A percentile compares a stretch with the other conserved stretches of the same genome.
phyloP scores from a whole-genome alignment of 2,888 invertebrate species.

The Latheticus oryzae region DNA sequence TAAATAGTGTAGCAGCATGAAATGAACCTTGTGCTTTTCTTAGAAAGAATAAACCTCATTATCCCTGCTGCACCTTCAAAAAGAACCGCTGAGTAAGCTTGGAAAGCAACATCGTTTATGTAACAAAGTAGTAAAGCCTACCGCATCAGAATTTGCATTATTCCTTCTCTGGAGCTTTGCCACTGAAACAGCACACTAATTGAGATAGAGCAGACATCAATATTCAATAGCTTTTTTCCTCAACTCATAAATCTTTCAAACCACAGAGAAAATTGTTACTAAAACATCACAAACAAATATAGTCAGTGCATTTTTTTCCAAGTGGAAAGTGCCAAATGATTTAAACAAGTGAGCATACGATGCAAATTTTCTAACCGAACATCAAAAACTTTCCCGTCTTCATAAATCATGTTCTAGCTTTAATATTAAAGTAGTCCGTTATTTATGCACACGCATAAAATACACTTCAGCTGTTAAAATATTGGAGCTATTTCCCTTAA shows the following conservation, averaged over 20 bases:
- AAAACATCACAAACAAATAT: slow-evolving; percentile 37
- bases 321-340: not conserved
- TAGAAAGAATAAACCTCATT: slow-evolving; percentile 51
- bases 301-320: slow-evolving; percentile 16
- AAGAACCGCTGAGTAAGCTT: slow-evolving; percentile 51
- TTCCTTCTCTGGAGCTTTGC: slow-evolving; percentile 40
- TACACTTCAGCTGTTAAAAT: slow-evolving; percentile 54
- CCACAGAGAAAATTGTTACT: slow-evolving; percentile 11
- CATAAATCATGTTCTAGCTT: slow-evolving; percentile 53
- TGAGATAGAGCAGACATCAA: slow-evolving; percentile 37
- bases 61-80: slow-evolving; percentile 49
- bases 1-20: slow-evolving; percentile 33
- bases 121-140: slow-evolving; percentile 51
- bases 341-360: slow-evolving; percentile 4
- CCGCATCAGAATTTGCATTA: slow-evolving; percentile 44
- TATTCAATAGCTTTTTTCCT: slow-evolving; percentile 34
- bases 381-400: slow-evolving; percentile 26
- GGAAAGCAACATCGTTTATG: slow-evolving; percentile 50
- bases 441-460: slow-evolving; percentile 56
- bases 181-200: slow-evolving; percentile 39
- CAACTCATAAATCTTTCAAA: slow-evolving; percentile 34
- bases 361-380: slow-evolving; percentile 25
- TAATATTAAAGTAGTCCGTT: slow-evolving; percentile 56
- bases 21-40: slow-evolving; percentile 43
- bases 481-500: slow-evolving; percentile 45